Conservation (phyloP, 2,797 vertebrate species). For the Toxotes lorentzi region DNA sequence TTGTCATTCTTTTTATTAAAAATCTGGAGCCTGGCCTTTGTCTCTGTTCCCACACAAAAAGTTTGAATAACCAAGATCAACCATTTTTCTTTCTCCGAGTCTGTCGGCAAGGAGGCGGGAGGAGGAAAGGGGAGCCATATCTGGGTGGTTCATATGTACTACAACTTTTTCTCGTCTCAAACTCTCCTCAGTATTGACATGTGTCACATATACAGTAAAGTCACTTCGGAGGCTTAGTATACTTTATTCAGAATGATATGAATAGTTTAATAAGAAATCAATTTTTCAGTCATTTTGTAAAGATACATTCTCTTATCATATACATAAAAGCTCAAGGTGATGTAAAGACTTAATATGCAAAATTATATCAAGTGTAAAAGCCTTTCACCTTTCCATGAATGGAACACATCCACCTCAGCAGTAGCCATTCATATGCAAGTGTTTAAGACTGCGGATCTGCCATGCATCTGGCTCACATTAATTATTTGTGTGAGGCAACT, state of each 20-base stretch:
- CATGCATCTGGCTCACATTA: constrained; percentile 78
- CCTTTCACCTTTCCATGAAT: constrained; percentile 26
- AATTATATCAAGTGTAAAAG: constrained; percentile 7
- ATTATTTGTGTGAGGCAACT: constrained; percentile 79
- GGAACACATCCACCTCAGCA: neutral
- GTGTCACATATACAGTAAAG: neutral
- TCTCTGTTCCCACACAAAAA: constrained; percentile 42
- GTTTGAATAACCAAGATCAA: constrained; percentile 18
- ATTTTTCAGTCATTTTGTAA: neutral
- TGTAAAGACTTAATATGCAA: neutral
- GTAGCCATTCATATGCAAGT: constrained; percentile 45
- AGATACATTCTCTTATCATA: neutral
- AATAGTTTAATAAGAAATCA: neutral
- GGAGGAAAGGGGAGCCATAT: neutral
- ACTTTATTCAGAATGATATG: constrained; percentile 9
- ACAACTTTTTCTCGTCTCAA: neutral
- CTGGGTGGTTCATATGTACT: neutral
- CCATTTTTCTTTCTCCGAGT: constrained; percentile 11
- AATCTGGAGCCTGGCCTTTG: constrained; percentile 54
- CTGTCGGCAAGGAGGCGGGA: neutral
- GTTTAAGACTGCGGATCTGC: constrained; percentile 56
- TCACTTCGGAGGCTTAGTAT: neutral
- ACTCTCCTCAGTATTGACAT: neutral
- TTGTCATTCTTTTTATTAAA: constrained; percentile 58
- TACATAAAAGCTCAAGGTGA: constrained; percentile 11